phyloP scores from a whole-genome alignment of 2,113 vertebrate genomes.

The Hippopotamus amphibius region DNA sequence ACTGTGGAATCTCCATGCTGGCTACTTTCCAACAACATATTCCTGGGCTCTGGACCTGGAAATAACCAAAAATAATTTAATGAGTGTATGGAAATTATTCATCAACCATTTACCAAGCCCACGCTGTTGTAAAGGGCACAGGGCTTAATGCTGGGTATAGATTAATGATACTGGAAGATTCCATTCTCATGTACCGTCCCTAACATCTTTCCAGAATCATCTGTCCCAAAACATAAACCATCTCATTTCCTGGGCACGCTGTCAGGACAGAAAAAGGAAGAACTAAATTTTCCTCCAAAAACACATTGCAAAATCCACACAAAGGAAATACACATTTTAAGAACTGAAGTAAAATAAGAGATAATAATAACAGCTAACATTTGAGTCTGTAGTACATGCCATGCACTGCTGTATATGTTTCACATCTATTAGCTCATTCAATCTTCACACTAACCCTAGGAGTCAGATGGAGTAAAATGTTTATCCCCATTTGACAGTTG shows the following conservation, averaged over 20 bases:
- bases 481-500: conserved; percentile 1
- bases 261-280: not conserved
- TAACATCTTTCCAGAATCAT: not conserved
- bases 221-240: not conserved
- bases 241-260: not conserved
- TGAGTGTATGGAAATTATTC: not conserved
- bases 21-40: not conserved
- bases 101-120: not conserved
- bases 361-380: not conserved
- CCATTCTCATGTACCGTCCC: not conserved
- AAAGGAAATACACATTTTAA: not conserved
- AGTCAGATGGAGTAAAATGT: too few species aligned
- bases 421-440: not conserved
- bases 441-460: not conserved
- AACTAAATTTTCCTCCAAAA: not conserved
- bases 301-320: not conserved
- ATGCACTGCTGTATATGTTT: not conserved
- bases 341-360: not conserved
- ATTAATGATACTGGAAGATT: not conserved
- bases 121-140: not conserved
- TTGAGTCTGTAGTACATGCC: not conserved
- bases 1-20: not conserved
- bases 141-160: too few species aligned
- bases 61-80: conserved; percentile 19
- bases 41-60: not conserved